Conservation (phyloP, 2,113 vertebrate genomes). For the Turdus rufiventris region DNA sequence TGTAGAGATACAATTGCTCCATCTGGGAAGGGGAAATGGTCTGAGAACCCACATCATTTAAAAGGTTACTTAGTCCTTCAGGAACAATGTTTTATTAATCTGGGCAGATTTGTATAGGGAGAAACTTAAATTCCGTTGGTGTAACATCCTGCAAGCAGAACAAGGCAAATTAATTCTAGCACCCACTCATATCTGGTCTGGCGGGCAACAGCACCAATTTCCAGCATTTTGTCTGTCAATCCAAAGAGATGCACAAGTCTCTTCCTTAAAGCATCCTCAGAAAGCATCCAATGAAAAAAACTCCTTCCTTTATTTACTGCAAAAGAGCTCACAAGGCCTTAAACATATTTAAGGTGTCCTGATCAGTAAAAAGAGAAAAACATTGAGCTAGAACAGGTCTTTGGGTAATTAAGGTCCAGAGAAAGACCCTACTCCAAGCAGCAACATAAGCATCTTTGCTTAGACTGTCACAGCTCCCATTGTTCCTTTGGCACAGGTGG, state of each 20-base stretch:
- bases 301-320: neutral
- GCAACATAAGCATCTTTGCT: neutral
- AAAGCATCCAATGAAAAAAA: neutral
- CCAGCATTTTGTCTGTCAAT: neutral
- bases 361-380: neutral
- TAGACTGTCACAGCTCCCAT: neutral
- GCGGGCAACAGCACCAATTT: neutral
- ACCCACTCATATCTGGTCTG: neutral
- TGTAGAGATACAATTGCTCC: neutral
- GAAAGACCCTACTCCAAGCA: neutral
- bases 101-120: neutral
- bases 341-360: neutral
- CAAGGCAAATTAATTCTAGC: neutral
- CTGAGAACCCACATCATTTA: neutral
- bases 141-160: neutral
- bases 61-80: neutral
- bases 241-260: neutral
- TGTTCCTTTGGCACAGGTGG: neutral
- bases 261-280: neutral
- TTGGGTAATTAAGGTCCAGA: neutral
- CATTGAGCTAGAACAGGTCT: neutral
- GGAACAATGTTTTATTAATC: neutral
- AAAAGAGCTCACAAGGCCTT: neutral
- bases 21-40: neutral
- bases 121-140: neutral